A percentile compares a stretch with the other conserved stretches of the same genome.
Conservation (phyloP, 1,140 invertebrate species). For the Leptinotarsa defecta region DNA sequence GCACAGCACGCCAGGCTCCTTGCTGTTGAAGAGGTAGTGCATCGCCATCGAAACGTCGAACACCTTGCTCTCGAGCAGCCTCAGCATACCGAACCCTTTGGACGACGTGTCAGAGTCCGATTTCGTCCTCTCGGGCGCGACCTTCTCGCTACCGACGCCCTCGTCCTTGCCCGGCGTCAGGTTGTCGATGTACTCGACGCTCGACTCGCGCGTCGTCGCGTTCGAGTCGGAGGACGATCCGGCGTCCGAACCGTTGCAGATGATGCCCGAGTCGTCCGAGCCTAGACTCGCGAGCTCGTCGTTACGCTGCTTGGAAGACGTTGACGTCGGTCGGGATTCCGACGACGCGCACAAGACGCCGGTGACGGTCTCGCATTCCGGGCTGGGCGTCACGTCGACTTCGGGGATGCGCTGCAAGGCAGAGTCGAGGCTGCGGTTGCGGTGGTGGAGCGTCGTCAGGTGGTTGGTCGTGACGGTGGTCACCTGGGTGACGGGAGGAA, state of each 20-base stretch:
- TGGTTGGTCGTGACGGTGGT: conserved; percentile 57
- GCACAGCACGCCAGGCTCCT: conserved; percentile 94
- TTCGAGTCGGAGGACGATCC: conserved; percentile 57
- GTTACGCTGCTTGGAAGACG: conserved; percentile 54
- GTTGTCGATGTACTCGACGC: conserved; percentile 58
- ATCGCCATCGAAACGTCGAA: conserved; percentile 98
- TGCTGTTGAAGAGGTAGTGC: conserved; percentile 97
- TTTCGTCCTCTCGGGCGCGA: conserved; percentile 15
- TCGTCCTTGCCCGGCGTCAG: conserved; percentile 20
- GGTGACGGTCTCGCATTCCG: conserved; percentile 68
- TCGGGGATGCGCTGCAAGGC: conserved; percentile 84
- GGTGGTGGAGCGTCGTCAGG: conserved; percentile 74
- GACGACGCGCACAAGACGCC: conserved; percentile 38
- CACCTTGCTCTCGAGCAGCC: conserved; percentile 94
- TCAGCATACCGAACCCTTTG: conserved; percentile 64
- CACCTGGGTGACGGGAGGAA: conserved; percentile 68
- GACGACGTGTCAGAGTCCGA: conserved; percentile 24
- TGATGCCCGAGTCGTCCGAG: conserved; percentile 84
- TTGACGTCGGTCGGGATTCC: conserved; percentile 12
- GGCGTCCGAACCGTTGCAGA: conserved; percentile 70
- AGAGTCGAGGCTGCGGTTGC: conserved; percentile 86
- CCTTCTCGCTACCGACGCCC: conserved; percentile 15
- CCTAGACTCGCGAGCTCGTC: conserved; percentile 76
- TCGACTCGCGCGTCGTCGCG: conserved; percentile 51
- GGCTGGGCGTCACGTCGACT: conserved; percentile 79